phyloP scores from a whole-genome alignment of 2,888 invertebrate genomes.

The Alloscopus bannaensis region DNA sequence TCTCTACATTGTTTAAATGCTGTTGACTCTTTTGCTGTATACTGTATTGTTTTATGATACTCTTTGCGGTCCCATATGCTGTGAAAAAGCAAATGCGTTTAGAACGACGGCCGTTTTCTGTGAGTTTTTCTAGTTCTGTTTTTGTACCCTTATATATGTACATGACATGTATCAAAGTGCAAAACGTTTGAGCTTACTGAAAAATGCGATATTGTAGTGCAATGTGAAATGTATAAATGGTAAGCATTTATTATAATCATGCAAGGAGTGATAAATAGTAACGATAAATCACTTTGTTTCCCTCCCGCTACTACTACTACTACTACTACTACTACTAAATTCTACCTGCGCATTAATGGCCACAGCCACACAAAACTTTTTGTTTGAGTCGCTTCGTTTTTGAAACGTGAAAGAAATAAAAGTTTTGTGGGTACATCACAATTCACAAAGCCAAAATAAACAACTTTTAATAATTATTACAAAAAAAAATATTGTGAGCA shows the following conservation, averaged over 20 bases:
- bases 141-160: neutral
- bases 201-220: neutral
- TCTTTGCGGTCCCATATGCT: slow-evolving; percentile 32
- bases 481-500: no score
- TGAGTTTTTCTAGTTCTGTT: neutral
- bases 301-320: neutral
- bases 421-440: neutral
- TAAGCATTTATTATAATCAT: slow-evolving; percentile 7
- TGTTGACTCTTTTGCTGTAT: slow-evolving; percentile 10
- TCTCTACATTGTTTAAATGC: slow-evolving; percentile 35
- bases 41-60: slow-evolving; percentile 21
- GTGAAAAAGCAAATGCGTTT: slow-evolving; percentile 28
- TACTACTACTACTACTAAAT: neutral
- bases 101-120: slow-evolving; percentile 14
- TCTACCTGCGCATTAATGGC: no score
- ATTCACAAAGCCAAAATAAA: no score
- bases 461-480: no score
- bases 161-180: neutral
- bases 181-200: neutral
- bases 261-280: slow-evolving; percentile 11
- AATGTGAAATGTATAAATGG: neutral
- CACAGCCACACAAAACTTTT: slow-evolving; percentile 12
- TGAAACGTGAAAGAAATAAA: slow-evolving; percentile 2
- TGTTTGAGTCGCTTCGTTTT: neutral
- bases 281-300: slow-evolving; percentile 6